Percentiles rank a stretch among this genome's conserved stretches.
Evolutionary conservation across 2,888 invertebrate genomes (phyloP).

Genomic region (Boloria selene): DNA sequence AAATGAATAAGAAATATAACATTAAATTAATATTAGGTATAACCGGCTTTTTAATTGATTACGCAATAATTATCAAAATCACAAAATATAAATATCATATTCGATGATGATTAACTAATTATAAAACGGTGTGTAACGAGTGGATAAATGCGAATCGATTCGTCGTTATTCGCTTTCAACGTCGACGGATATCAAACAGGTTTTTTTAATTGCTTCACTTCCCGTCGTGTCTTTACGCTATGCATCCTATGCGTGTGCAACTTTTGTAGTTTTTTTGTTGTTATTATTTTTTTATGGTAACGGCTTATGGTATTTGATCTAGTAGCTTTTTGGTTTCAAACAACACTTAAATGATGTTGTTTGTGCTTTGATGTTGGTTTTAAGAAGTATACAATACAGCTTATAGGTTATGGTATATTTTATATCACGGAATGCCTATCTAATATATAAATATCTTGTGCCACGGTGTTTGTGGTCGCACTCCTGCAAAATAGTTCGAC

Average conservation of each 20-base stretch:
- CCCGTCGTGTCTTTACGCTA: constrained; percentile 35
- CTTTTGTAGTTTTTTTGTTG: constrained; percentile 21
- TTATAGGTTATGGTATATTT: no score
- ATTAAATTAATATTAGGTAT: no score
- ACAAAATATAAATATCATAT: background rate
- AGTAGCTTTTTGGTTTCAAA: background rate
- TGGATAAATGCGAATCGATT: constrained; percentile 29
- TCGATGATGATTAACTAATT: constrained; percentile 14
- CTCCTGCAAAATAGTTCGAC: no score
- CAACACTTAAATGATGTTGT: no score
- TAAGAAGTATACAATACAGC: no score
- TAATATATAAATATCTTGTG: no score
- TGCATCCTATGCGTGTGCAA: constrained; percentile 29
- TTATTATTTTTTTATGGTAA: constrained; percentile 15
- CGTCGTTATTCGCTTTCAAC: constrained; percentile 32
- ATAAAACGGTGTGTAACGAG: constrained; percentile 6
- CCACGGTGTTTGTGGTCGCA: no score
- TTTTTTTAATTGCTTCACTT: constrained; percentile 42
- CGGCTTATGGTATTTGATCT: background rate
- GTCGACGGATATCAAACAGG: constrained; percentile 43
- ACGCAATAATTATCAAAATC: background rate
- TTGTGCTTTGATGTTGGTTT: background rate
- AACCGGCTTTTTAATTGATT: no score
- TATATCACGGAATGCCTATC: no score
- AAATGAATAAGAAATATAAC: no score